Conservation (phyloP, 1,140 invertebrate genomes). For the Ostrea edulis region DNA sequence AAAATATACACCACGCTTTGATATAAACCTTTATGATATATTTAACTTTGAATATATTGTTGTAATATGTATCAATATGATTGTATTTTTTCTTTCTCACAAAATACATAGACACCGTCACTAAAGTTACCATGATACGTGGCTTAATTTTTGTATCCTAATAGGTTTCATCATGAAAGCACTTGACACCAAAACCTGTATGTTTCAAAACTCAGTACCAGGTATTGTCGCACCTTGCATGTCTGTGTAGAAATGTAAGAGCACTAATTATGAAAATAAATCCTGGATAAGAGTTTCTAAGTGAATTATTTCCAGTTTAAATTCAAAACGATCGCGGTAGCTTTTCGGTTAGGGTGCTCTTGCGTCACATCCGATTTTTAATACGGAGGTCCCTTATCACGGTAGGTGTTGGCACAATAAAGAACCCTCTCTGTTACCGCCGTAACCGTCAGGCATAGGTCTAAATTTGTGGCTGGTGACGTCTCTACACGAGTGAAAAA, state of each 20-base stretch:
- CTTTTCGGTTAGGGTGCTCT: too few relatives aligned
- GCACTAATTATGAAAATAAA: neutral
- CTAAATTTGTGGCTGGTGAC: too few relatives aligned
- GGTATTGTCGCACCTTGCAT: constrained; percentile 18
- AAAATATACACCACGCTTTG: neutral
- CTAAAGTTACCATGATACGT: neutral
- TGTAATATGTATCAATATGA: neutral
- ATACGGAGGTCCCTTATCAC: too few relatives aligned
- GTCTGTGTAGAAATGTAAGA: neutral
- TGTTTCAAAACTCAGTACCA: constrained; percentile 1
- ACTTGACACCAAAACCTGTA: constrained; percentile 6
- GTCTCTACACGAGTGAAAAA: too few relatives aligned
- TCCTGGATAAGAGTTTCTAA: neutral
- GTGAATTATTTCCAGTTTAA: neutral
- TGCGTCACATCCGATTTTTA: too few relatives aligned
- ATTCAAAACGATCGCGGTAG: too few relatives aligned
- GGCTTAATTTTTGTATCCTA: neutral
- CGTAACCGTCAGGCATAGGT: too few relatives aligned
- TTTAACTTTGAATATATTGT: neutral
- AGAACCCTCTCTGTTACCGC: too few relatives aligned
- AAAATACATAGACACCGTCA: neutral
- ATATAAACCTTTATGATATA: neutral
- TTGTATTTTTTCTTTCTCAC: neutral
- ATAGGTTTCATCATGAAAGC: neutral
- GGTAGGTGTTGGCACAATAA: too few relatives aligned